These are phyloP conservation scores for Amphiduros pacificus DNA, from an alignment of 2,888 invertebrate genomes.

Conservation along the genomic window DNA sequence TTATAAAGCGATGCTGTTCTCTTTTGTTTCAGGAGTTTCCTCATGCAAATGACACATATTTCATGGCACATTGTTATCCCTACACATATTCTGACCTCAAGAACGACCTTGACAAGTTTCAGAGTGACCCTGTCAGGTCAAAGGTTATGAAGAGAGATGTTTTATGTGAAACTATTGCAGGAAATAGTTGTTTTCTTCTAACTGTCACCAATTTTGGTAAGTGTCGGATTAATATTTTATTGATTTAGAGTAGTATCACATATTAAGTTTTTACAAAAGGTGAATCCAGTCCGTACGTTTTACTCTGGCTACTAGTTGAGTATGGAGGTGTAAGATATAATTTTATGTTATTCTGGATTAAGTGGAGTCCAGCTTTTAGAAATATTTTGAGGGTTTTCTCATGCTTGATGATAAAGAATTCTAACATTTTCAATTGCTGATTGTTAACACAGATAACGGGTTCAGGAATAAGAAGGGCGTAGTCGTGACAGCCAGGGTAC, in stretches of 20 bases:
- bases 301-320: too few species aligned
- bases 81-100: conserved; percentile 59
- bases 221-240: conserved; percentile 19
- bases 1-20: too few species aligned
- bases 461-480: conserved; percentile 56
- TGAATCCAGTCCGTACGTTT: too few species aligned
- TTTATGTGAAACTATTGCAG: conserved; percentile 56
- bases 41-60: conserved; percentile 49
- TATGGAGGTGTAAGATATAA: too few species aligned
- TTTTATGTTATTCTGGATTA: too few species aligned
- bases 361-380: too few species aligned
- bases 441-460: too few species aligned
- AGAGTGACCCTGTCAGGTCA: conserved; percentile 41
- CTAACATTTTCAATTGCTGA: too few species aligned
- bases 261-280: too few species aligned
- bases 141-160: conserved; percentile 48
- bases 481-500: conserved; percentile 54
- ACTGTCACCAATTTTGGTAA: conserved; percentile 57
- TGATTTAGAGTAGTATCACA: too few species aligned
- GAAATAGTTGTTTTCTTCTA: conserved; percentile 57
- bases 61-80: conserved; percentile 58
- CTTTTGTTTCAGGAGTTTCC: conserved; percentile 50
- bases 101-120: conserved; percentile 50
- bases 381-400: too few species aligned
- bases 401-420: too few species aligned